Conservation (phyloP, 1,140 invertebrate genomes). For the Dinothrombium tinctorium region DNA sequence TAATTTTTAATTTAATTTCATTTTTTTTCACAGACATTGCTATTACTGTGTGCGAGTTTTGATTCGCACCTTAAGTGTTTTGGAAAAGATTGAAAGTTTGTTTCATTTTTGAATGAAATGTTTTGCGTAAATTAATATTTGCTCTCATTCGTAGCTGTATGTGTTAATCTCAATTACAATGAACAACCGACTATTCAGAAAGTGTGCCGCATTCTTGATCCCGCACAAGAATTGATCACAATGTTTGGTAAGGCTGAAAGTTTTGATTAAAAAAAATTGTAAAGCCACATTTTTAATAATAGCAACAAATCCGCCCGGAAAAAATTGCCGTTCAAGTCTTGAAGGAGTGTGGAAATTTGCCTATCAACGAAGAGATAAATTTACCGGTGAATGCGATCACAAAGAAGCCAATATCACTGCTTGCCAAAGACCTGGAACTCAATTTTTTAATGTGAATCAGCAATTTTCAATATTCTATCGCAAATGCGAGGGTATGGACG, state of each 20-base stretch:
- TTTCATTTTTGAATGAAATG: neutral
- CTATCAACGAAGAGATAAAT: conserved; percentile 63
- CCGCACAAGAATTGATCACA: conserved; percentile 54
- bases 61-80: conserved; percentile 61
- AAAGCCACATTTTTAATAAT: conserved; percentile 1
- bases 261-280: conserved; percentile 1
- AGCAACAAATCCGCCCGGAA: conserved; percentile 64
- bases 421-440: conserved; percentile 81
- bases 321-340: conserved; percentile 71
- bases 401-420: conserved; percentile 68
- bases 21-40: conserved; percentile 27
- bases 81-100: conserved; percentile 53
- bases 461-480: conserved; percentile 88
- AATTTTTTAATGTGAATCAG: conserved; percentile 86
- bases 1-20: conserved; percentile 3
- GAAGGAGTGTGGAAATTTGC: conserved; percentile 88
- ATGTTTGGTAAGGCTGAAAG: conserved; percentile 41
- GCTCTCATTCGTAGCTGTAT: conserved; percentile 30
- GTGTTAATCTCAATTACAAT: conserved; percentile 36
- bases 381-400: conserved; percentile 66
- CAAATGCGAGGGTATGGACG: conserved; percentile 53
- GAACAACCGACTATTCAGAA: conserved; percentile 42
- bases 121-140: conserved; percentile 4
- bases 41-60: conserved; percentile 61
- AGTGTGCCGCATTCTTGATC: conserved; percentile 43